phyloP scores from a whole-genome alignment of 2,797 vertebrate genomes.

The Cryptoprocta ferox region DNA sequence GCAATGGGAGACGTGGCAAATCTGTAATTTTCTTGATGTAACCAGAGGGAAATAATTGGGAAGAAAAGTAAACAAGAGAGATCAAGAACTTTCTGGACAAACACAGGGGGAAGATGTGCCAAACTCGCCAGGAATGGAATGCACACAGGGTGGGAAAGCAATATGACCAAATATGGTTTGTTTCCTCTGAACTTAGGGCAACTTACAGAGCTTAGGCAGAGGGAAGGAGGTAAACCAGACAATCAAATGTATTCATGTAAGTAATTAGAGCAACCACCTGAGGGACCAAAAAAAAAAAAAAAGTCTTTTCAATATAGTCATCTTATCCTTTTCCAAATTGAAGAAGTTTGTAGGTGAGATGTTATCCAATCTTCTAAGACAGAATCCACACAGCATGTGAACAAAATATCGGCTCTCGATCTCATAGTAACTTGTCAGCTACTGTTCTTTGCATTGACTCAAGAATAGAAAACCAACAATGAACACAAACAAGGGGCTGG shows the following conservation, averaged over 20 bases:
- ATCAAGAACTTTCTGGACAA: neutral
- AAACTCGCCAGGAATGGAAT: neutral
- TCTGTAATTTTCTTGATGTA: neutral
- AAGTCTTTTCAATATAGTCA: neutral
- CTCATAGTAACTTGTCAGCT: slow-evolving; percentile 13
- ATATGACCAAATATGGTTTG: neutral
- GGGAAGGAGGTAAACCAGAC: neutral
- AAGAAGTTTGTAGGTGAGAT: neutral
- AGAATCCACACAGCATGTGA: neutral
- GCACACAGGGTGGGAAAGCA: rapidly evolving
- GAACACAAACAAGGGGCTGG: slow-evolving; percentile 67
- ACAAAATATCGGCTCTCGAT: neutral
- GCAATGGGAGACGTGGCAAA: neutral
- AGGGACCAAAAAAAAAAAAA: neutral
- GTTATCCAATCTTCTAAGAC: neutral
- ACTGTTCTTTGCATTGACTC: slow-evolving; percentile 52
- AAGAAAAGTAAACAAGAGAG: neutral
- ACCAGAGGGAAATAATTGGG: neutral
- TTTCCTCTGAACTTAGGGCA: neutral
- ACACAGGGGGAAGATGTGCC: neutral
- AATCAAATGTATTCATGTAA: neutral
- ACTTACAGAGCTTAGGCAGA: neutral
- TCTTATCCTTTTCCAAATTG: slow-evolving; percentile 11
- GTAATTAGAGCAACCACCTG: neutral
- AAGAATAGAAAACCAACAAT: slow-evolving; percentile 65